Percentiles rank a stretch among this genome's conserved stretches.
phyloP scores from a whole-genome alignment of 2,113 vertebrate genomes.

The Spheniscus mendiculus region DNA sequence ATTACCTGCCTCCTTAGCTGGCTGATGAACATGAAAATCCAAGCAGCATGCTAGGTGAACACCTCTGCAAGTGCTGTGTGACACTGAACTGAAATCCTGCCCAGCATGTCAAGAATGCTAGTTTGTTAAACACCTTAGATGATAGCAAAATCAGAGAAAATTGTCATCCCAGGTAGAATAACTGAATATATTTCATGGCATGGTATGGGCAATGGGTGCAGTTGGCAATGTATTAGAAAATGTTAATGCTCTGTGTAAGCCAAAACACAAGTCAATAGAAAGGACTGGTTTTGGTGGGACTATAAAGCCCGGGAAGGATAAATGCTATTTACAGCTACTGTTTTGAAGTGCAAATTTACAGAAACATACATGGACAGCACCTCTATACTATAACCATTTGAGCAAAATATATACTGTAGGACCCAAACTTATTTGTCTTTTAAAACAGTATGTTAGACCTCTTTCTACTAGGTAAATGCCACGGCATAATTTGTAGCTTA shows the following conservation, averaged over 20 bases:
- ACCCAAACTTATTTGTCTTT: conserved; percentile 1
- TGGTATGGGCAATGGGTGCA: neutral
- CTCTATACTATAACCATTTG: neutral
- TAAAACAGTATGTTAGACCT: neutral
- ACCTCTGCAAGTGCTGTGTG: neutral
- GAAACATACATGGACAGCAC: neutral
- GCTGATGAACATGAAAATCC: neutral
- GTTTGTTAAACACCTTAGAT: neutral
- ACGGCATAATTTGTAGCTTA: neutral
- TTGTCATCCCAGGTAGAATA: neutral
- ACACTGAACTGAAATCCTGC: neutral
- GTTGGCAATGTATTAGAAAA: neutral
- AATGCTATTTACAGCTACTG: neutral
- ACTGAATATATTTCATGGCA: neutral
- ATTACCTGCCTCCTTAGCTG: neutral
- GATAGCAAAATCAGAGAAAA: neutral
- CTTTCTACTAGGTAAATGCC: neutral
- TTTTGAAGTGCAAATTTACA: neutral
- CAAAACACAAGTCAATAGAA: neutral
- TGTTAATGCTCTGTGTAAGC: neutral
- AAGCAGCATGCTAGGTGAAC: neutral
- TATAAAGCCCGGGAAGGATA: neutral
- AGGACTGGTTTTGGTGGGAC: neutral
- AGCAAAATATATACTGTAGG: neutral
- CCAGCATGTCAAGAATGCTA: neutral